Conservation (phyloP, 2,888 invertebrate species). For the Tenodera sinensis region DNA sequence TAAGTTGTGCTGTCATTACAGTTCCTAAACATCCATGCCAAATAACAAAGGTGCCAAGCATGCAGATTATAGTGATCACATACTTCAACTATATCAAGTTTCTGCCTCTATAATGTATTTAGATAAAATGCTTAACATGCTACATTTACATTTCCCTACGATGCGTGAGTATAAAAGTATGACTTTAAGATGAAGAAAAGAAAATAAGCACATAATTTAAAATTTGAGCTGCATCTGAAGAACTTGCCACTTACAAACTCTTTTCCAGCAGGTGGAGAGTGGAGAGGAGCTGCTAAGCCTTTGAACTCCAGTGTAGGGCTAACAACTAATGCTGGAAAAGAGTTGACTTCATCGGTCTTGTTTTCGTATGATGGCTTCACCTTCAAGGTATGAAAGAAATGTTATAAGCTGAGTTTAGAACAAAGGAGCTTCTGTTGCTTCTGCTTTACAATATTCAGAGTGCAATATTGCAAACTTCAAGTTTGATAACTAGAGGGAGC, state of each 20-base stretch:
- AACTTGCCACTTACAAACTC: background rate
- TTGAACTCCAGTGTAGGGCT: slow-evolving; percentile 30
- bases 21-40: no score
- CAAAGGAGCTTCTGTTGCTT: background rate
- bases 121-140: no score
- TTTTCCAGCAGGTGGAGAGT: background rate
- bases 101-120: no score
- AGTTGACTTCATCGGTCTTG: background rate
- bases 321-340: slow-evolving; percentile 22
- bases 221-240: background rate
- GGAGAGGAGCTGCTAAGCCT: slow-evolving; percentile 12
- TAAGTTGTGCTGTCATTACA: no score
- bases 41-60: no score
- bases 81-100: no score
- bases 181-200: background rate
- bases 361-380: background rate
- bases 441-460: background rate
- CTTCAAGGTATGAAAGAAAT: background rate
- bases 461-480: background rate
- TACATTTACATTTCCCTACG: no score
- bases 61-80: no score
- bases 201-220: background rate
- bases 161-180: background rate
- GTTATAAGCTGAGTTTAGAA: background rate
- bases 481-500: no score